These are phyloP conservation scores for Sclerurus mexicanus DNA, from an alignment of 2,113 vertebrate genomes.

Conservation along the genomic window DNA sequence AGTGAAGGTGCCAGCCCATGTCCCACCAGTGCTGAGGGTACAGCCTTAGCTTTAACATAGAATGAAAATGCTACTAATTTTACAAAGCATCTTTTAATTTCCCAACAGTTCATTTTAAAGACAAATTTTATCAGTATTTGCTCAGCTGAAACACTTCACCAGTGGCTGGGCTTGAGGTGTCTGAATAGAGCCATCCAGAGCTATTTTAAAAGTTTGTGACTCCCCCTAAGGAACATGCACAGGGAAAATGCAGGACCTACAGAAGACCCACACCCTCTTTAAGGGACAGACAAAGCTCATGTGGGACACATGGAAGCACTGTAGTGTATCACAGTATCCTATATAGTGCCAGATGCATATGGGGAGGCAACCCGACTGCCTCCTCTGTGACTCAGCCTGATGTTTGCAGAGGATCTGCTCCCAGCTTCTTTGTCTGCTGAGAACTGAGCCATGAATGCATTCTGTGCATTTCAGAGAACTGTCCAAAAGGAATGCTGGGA, in stretches of 20 bases:
- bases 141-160: not conserved
- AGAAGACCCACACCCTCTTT: not conserved
- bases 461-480: not conserved
- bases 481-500: not conserved
- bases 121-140: not conserved
- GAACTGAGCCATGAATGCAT: not conserved
- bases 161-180: not conserved
- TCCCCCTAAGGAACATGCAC: not conserved
- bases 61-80: not conserved
- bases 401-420: not conserved
- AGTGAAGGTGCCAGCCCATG: not conserved
- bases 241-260: not conserved
- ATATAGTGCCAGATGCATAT: not conserved
- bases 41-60: not conserved
- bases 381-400: not conserved
- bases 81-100: not conserved
- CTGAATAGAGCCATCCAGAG: not conserved
- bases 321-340: not conserved
- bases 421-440: not conserved
- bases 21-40: not conserved
- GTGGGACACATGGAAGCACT: not conserved
- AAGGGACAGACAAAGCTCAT: not conserved
- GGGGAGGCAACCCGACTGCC: not conserved
- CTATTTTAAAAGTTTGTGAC: not conserved
- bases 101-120: not conserved